Conservation (phyloP, 1,140 invertebrate species). For the Drosophila pseudoobscura region DNA sequence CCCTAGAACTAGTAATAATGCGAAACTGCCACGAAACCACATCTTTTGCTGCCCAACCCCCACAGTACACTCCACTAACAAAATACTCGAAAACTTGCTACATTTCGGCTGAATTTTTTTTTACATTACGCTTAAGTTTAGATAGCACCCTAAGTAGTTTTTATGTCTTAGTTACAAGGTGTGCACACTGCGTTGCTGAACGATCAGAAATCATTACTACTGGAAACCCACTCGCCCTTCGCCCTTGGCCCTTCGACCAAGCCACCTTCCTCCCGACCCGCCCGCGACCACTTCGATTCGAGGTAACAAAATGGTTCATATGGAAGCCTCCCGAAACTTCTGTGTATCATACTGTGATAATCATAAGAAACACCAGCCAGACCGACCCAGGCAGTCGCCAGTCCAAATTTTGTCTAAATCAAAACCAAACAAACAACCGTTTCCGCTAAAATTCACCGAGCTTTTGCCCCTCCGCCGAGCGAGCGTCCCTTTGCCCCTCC, state of each 20-base stretch:
- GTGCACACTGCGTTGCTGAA: slow-evolving; percentile 11
- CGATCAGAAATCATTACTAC: slow-evolving; percentile 10
- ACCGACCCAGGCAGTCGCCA: slow-evolving; percentile 28
- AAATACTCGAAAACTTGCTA: slow-evolving; percentile 69
- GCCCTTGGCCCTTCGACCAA: not conserved
- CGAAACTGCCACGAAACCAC: slow-evolving; percentile 60
- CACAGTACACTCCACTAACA: slow-evolving; percentile 42
- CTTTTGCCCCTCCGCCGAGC: not conserved
- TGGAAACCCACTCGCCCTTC: slow-evolving; percentile 22
- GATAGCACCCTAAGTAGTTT: slow-evolving; percentile 73
- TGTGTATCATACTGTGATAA: slow-evolving; percentile 82
- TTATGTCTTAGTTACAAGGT: slow-evolving; percentile 76
- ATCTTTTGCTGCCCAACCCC: slow-evolving; percentile 40
- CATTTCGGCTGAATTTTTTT: slow-evolving; percentile 71
- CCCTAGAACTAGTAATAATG: slow-evolving; percentile 62
- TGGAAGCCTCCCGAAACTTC: slow-evolving; percentile 56
- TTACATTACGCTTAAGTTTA: slow-evolving; percentile 58
- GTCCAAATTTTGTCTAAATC: slow-evolving; percentile 33
- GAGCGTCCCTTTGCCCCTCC: not conserved
- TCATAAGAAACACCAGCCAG: slow-evolving; percentile 61
- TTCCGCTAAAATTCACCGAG: slow-evolving; percentile 14
- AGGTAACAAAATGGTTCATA: slow-evolving; percentile 61
- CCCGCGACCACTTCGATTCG: slow-evolving; percentile 9
- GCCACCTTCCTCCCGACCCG: slow-evolving; percentile 7
- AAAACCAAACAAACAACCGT: slow-evolving; percentile 18